Evolutionary conservation across 2,113 vertebrate genomes (phyloP), one percentile per base, ranked within the genome.

Genomic region (Chaenocephalus aceratus): DNA sequence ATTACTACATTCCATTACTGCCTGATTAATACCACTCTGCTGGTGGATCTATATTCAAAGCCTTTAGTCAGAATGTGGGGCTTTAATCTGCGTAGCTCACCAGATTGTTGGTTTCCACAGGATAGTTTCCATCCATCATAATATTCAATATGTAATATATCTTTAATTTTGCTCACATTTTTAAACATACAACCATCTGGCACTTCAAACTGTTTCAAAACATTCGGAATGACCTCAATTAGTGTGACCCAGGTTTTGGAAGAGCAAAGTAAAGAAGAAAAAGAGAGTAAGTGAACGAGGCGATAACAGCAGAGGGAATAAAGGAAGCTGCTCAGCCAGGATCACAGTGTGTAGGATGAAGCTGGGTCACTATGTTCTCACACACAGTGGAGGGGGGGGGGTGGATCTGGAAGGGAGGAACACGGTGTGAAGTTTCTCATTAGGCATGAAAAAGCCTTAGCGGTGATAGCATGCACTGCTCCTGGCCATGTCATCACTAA

Each of bases 291-390:
- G 51, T n/a, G 0, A 70, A 46, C 10, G 15, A 71, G 15, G 49
- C 3, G 48, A 77, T 75, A 75, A 46, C 21, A 48, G 21, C 58
- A n/a, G 69, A 18, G 36, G n/a, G 9, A 70, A 54, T 67, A 54
- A 72, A 75, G 67, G 1, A 26, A 70, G 60, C 16, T 26, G 13
- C 54, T 52, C 45, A 67, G 58, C 21, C 36, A 23, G 63, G 10
- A n/a, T 72, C 54, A 10, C 34, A 34, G 21, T 64, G 34, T 72
- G 45, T 69, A 53, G 45, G 44, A 23, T 70, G 69, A 12, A 82
- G 80, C 56, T 45, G 18, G 69, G 80, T 86, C 85, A 84, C 75
- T 64, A 5, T 86, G 87, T 75, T 83, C 87, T 77, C 60, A 23
- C 53, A 6, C 44, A 11, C 61, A 41, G 75, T n/a, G 34, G 51